Percentiles rank a stretch among this genome's conserved stretches.
phyloP scores from a whole-genome alignment of 2,113 vertebrate species.

The Elaphurus davidianus region DNA sequence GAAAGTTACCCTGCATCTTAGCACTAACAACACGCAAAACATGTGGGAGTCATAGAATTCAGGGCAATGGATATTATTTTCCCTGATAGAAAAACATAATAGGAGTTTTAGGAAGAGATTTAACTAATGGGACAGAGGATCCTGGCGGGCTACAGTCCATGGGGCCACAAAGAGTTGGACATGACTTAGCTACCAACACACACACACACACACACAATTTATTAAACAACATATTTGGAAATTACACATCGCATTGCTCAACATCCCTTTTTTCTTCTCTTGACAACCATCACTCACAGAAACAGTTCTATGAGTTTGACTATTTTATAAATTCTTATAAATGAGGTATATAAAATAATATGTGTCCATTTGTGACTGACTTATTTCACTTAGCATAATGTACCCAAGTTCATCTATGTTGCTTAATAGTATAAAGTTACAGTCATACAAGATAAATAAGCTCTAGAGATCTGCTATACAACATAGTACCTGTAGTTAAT shows the following conservation, averaged over 20 bases:
- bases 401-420: background rate
- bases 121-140: background rate
- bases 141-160: background rate
- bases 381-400: background rate
- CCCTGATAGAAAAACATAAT: background rate
- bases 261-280: too few species aligned
- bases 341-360: background rate
- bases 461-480: background rate
- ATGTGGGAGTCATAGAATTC: background rate
- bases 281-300: background rate
- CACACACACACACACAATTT: background rate
- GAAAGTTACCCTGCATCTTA: background rate
- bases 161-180: background rate
- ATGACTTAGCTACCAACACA: background rate
- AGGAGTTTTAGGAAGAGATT: background rate
- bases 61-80: background rate
- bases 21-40: background rate
- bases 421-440: background rate
- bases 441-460: background rate
- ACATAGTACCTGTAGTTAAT: background rate
- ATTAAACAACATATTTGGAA: background rate
- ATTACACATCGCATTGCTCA: background rate
- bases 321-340: background rate
- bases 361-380: background rate
- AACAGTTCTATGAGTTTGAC: background rate